Evolutionary conservation across 2,797 vertebrate genomes (phyloP).

Genomic region (Myotis findleyi): DNA sequence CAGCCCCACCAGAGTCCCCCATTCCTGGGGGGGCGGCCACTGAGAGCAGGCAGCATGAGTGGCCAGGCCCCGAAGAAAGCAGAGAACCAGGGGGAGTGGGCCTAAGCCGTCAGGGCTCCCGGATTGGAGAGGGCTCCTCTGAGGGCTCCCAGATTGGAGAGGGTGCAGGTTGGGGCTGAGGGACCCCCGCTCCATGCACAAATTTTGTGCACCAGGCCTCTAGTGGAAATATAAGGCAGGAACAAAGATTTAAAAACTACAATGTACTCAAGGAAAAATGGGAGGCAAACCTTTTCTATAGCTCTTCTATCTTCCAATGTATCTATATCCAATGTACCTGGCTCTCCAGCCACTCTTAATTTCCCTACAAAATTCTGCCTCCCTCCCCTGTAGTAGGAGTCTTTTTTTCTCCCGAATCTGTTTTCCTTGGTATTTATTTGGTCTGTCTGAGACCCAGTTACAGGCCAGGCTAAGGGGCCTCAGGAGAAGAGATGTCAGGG

Average conservation of each 20-base stretch:
- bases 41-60: too few species aligned
- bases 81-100: too few species aligned
- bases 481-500: background rate
- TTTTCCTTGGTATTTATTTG: background rate
- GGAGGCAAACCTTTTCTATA: background rate
- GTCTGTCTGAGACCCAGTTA: background rate
- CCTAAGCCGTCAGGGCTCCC: too few species aligned
- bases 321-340: background rate
- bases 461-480: background rate
- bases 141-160: too few species aligned
- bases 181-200: too few species aligned
- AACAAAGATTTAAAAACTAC: background rate
- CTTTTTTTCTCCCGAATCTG: background rate
- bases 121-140: too few species aligned
- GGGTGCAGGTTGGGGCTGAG: too few species aligned
- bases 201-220: too few species aligned
- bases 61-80: too few species aligned
- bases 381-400: background rate
- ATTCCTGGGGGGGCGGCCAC: too few species aligned
- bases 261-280: background rate
- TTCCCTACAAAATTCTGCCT: background rate
- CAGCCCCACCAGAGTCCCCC: too few species aligned
- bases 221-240: background rate
- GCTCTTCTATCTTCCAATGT: background rate
- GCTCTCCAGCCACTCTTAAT: background rate